Base-by-base conservation (phyloP, 2,888 invertebrate species). In the Drosophila barbarae region DNA sequence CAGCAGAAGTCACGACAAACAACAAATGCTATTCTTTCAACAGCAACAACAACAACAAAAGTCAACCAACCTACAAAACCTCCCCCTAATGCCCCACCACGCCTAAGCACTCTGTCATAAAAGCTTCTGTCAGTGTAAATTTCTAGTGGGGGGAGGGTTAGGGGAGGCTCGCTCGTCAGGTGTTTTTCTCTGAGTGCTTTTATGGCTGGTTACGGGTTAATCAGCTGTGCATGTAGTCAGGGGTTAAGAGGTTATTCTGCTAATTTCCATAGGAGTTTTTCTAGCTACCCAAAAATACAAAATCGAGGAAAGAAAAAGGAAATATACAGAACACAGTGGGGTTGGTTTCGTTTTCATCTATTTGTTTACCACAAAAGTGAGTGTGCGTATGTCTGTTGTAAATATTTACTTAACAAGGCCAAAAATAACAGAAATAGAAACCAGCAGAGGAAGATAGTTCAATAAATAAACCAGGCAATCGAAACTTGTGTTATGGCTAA, bases 211-310 rank as follows among this genome's bases (percentile, higher is more conserved):
- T 63, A 26, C 15, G 63, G 63, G 64, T 26, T 65, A 58, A 58
- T 51, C 69, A 69, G 60, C 70, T 67, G 65, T 66, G 54, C 34
- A 46, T 35, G 32, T 32, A 21, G 42, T 26, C 64, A 42, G 64
- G 64, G 61, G 65, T 61, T 64, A 64, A 65, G 61, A 41, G 52
- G 36, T 52, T 63, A 21, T 28, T 42, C 13, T 15, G 60, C 38
- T 18, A 65, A 47, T 54, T 65, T 53, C 41, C 18, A 6, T 35
- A 26, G 28, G 49, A 44, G 52, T 42, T 30, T 57, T 21, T 42
- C 26, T 10, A 12, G 6, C 6, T 9, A 18, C 10, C 12, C 26
- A 18, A 28, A 58, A 34, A 34, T 26, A 54, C 9, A 35, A 13
- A 30, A 3, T 7, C 4, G 4, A 36, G 36, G 5, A 36, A 18